phyloP scores from a whole-genome alignment of 2,888 invertebrate species.

The Thymelicus sylvestris region DNA sequence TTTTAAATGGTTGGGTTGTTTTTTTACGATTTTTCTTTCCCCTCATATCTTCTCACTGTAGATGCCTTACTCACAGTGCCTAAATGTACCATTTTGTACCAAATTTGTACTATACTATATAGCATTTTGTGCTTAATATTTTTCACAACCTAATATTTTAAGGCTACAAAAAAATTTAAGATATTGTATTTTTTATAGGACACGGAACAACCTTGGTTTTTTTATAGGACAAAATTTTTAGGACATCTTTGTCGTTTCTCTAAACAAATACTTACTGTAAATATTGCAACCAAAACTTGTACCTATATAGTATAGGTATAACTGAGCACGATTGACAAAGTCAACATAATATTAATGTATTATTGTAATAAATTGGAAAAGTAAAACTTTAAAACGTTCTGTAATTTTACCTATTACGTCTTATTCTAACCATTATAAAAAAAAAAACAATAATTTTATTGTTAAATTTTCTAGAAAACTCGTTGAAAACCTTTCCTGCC shows the following conservation, averaged over 20 bases:
- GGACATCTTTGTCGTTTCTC: slow-evolving; percentile 8
- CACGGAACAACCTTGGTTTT: slow-evolving; percentile 27
- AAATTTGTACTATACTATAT: slow-evolving; percentile 78
- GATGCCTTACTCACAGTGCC: slow-evolving; percentile 95
- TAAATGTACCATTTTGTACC: slow-evolving; percentile 84
- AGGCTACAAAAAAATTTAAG: slow-evolving; percentile 48
- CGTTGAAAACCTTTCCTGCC: neutral
- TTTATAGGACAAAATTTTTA: slow-evolving; percentile 13
- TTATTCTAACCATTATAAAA: neutral
- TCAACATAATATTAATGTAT: slow-evolving; percentile 6
- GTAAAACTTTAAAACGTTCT: slow-evolving; percentile 15
- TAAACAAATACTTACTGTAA: slow-evolving; percentile 20
- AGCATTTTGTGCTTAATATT: slow-evolving; percentile 72
- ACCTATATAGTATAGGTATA: neutral
- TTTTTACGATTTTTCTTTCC: slow-evolving; percentile 25
- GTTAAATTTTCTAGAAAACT: neutral
- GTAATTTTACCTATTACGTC: slow-evolving; percentile 7
- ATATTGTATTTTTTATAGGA: slow-evolving; percentile 29
- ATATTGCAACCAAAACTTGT: neutral
- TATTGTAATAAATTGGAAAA: slow-evolving; percentile 10
- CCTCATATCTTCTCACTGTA: slow-evolving; percentile 89
- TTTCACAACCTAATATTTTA: slow-evolving; percentile 74
- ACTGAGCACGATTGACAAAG: slow-evolving; percentile 22
- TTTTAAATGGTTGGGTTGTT: slow-evolving; percentile 7
- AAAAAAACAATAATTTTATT: neutral